A percentile compares a stretch with the other conserved stretches of the same genome.
Evolutionary conservation across 2,888 invertebrate genomes (phyloP).

Genomic region (Leptodirus hochenwartii): DNA sequence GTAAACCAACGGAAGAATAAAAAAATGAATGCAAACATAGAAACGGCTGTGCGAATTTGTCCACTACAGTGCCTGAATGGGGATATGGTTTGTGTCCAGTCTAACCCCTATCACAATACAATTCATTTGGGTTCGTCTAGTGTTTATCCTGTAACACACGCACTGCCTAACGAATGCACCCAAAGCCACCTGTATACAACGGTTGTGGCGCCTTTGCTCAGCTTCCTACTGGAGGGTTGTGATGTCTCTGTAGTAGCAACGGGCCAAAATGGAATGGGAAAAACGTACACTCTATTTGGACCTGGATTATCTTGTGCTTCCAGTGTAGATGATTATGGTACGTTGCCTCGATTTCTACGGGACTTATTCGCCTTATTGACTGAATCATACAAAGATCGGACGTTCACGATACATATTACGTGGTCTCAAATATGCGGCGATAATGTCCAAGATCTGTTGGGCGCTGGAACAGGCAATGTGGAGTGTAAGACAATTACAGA

Average conservation of each 20-base stretch:
- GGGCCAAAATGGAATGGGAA: conserved; percentile 45
- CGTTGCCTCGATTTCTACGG: conserved; percentile 51
- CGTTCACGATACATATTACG: conserved; percentile 45
- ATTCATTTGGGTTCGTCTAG: conserved; percentile 41
- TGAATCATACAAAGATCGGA: conserved; percentile 44
- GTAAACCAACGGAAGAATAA: too few species aligned
- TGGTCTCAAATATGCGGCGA: conserved; percentile 58
- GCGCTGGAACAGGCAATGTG: conserved; percentile 29
- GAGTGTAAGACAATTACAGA: conserved; percentile 43
- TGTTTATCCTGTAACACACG: conserved; percentile 35
- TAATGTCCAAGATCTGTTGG: conserved; percentile 38
- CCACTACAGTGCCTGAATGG: conserved; percentile 34
- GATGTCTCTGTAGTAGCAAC: conserved; percentile 56
- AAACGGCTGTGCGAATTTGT: conserved; percentile 49
- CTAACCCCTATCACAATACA: conserved; percentile 37
- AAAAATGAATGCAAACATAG: conserved; percentile 53
- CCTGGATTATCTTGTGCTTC: conserved; percentile 40
- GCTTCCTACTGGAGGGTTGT: conserved; percentile 50
- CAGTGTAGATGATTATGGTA: conserved; percentile 51
- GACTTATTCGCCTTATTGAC: conserved; percentile 50
- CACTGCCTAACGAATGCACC: conserved; percentile 38
- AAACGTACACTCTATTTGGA: conserved; percentile 55
- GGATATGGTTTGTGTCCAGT: conserved; percentile 37
- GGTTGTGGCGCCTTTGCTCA: conserved; percentile 45
- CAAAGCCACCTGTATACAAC: conserved; percentile 45